Conservation (phyloP, 2,888 invertebrate genomes). For the Lamproptera curius region DNA sequence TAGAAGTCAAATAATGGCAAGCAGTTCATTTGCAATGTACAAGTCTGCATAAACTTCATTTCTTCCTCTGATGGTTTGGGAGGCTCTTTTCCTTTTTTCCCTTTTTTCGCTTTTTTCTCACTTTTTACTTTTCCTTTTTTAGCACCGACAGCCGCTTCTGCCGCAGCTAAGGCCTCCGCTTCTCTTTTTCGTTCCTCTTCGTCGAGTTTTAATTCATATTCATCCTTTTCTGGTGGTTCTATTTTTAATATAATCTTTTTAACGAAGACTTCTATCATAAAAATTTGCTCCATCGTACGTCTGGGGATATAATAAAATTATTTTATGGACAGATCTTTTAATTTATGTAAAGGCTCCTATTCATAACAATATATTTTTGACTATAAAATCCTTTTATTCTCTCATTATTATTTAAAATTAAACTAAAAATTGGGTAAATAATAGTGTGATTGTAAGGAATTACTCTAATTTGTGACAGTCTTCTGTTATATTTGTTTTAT, state of each 20-base stretch:
- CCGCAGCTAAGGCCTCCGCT: slow-evolving; percentile 55
- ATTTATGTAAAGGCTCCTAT: too few species aligned
- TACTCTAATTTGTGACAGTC: too few species aligned
- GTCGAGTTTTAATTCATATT: slow-evolving; percentile 55
- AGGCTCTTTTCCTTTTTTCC: slow-evolving; percentile 60
- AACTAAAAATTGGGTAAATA: neutral
- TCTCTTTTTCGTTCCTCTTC: slow-evolving; percentile 54
- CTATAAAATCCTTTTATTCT: neutral
- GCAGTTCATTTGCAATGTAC: slow-evolving; percentile 66
- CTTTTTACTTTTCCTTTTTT: slow-evolving; percentile 30
- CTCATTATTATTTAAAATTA: neutral
- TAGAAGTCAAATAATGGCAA: slow-evolving; percentile 65
- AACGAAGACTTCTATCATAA: slow-evolving; percentile 69
- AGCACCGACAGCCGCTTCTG: slow-evolving; percentile 41
- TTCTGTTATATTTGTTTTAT: neutral
- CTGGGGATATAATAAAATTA: neutral
- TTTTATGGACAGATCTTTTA: too few species aligned
- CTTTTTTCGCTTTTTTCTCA: slow-evolving; percentile 38
- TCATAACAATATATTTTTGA: neutral
- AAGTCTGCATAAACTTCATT: slow-evolving; percentile 67
- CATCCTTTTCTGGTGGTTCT: slow-evolving; percentile 66
- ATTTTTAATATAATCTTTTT: slow-evolving; percentile 64
- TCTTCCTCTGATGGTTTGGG: slow-evolving; percentile 66
- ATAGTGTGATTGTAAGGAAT: neutral
- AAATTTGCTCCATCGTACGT: slow-evolving; percentile 64